A percentile compares a stretch with the other conserved stretches of the same genome.
phyloP scores from a whole-genome alignment of 2,113 vertebrate species.

The Gnathonemus echidnorhynchus region DNA sequence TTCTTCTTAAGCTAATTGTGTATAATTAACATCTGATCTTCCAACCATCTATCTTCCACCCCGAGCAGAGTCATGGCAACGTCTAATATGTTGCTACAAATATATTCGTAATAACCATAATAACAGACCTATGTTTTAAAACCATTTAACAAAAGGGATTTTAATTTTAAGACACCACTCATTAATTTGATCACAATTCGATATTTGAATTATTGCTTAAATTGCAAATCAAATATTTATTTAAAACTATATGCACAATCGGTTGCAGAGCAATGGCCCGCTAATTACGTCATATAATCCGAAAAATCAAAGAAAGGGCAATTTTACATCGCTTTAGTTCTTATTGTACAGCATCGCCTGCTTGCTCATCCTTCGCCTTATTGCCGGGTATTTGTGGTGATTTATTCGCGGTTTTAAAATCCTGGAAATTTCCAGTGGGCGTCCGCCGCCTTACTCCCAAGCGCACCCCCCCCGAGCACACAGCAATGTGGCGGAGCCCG shows the following conservation, averaged over 20 bases:
- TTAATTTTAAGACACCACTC: background rate
- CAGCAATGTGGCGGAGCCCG: background rate
- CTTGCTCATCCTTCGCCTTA: background rate
- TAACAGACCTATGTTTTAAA: background rate
- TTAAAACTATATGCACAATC: background rate
- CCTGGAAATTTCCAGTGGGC: constrained; percentile 11
- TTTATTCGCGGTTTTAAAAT: background rate
- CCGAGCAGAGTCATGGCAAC: background rate
- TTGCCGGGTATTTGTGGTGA: constrained; percentile 12
- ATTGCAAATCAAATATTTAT: background rate
- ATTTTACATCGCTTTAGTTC: background rate
- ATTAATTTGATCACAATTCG: background rate
- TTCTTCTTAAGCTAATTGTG: background rate
- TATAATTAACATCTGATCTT: background rate
- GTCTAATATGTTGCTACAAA: background rate
- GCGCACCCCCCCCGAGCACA: background rate
- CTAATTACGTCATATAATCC: background rate
- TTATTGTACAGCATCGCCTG: background rate
- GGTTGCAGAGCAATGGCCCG: background rate
- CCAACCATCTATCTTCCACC: background rate
- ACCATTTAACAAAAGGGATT: background rate
- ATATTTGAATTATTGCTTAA: background rate
- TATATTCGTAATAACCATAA: background rate
- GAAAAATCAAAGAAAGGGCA: background rate
- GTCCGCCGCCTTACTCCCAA: background rate